Evolutionary conservation across 2,797 vertebrate species (phyloP), one percentile per base, ranked within the genome.

Genomic region (Pampus argenteus): DNA sequence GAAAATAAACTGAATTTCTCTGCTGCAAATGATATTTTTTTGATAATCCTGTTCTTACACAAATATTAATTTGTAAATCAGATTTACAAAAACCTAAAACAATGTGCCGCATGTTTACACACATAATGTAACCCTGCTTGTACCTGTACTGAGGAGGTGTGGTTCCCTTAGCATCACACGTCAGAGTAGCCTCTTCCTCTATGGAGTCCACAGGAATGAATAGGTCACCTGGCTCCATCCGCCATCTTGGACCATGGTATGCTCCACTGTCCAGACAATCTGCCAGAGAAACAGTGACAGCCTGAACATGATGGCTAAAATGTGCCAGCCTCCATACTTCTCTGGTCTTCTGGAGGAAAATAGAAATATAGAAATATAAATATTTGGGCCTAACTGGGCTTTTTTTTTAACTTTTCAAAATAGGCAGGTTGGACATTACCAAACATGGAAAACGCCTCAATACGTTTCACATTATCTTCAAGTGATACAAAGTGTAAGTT

Each of bases 181-280:
- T 93, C 78, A 95, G 80, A 9, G 94, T 94, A 5, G 93, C 94
- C 78, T 95, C 94, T 83, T 94, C 94, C 31, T 95, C 94, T 28
- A 93, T 91, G 62, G 91, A 90, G 60, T 94, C 94, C 1, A 94
- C 82, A 2, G 95, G 94, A 67, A 95, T 93, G 38, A 93, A 95
- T 76, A 95, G 79, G 78, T 95, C 94, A 20, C 90, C 93, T 2
- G 95, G 95, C 78, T 95, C 94, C 94, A 94, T 94, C 62, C 94
- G 86, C 94, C 95, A 95, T 73, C 90, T 91, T 18, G 94, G 94
- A 31, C 94, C 93, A 61, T 93, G 91, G 66, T 89, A 94, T 9
- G 90, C 89, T 20, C 91, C 93, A 55, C 92, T 92, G 78, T 95
- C 94, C 88, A 92, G 71, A 82, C 91, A 92, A 48, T 94, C 94